phyloP scores from a whole-genome alignment of 2,888 invertebrate species.

The Tenodera sinensis region DNA sequence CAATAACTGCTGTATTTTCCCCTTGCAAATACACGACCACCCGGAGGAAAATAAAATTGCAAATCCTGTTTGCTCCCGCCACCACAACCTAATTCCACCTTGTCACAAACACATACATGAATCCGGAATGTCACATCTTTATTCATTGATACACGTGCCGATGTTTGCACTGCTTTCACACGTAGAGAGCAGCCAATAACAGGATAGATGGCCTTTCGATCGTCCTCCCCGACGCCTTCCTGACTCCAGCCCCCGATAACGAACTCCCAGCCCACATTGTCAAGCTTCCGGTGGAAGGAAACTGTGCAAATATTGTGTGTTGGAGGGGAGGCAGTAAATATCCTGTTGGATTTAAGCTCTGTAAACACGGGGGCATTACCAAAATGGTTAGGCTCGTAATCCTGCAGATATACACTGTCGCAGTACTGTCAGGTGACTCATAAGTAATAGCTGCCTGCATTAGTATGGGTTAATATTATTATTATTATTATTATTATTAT shows the following conservation, averaged over 20 bases:
- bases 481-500: no score
- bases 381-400: not conserved
- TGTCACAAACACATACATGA: not conserved
- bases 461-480: no score
- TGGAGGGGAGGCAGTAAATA: not conserved
- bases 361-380: not conserved
- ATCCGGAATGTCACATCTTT: not conserved
- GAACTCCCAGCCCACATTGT: not conserved
- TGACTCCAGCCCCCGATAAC: not conserved
- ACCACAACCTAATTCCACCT: not conserved
- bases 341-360: not conserved
- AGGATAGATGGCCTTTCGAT: not conserved
- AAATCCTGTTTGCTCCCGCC: not conserved
- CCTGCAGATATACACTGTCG: no score
- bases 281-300: not conserved
- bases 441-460: no score
- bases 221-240: not conserved
- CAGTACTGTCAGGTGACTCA: no score
- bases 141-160: not conserved
- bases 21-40: not conserved
- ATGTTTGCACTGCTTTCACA: constrained; percentile 9
- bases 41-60: not conserved
- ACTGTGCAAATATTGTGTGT: not conserved
- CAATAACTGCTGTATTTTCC: not conserved
- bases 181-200: not conserved